Percentiles rank a stretch among this genome's conserved stretches.
Evolutionary conservation across 2,113 vertebrate species (phyloP).

Genomic region (Raja brachyura): DNA sequence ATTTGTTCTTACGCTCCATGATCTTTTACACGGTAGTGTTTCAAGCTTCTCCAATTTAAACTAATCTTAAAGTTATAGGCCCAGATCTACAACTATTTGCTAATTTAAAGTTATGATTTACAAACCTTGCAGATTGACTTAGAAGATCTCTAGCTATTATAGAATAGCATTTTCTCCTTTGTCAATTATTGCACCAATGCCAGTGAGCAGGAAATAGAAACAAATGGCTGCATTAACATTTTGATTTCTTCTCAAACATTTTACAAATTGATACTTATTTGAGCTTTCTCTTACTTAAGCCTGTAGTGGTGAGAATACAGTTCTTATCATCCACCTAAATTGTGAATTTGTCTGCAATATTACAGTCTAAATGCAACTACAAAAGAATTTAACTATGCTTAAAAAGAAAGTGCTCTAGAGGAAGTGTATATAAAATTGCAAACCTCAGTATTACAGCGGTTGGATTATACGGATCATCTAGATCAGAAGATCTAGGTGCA

Average conservation of each 20-base stretch:
- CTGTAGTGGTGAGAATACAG: neutral
- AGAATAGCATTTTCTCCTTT: neutral
- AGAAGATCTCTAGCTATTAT: neutral
- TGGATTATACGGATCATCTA: neutral
- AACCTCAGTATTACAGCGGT: neutral
- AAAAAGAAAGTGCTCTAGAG: neutral
- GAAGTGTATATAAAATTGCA: neutral
- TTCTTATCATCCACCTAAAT: neutral
- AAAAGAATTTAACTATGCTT: neutral
- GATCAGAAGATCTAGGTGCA: neutral
- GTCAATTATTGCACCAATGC: neutral
- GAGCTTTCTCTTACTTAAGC: neutral
- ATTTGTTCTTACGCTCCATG: neutral
- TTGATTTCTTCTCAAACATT: neutral
- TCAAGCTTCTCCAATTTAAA: neutral
- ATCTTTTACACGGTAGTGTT: neutral
- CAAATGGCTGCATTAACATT: neutral
- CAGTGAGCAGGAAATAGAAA: neutral
- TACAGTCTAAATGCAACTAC: neutral
- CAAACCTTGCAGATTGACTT: neutral
- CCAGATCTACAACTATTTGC: neutral
- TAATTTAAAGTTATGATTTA: neutral
- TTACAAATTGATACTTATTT: neutral
- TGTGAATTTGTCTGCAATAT: neutral
- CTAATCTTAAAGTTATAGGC: neutral